Percentiles rank a stretch among this genome's conserved stretches.
Conservation (phyloP, 2,113 vertebrate genomes). For the Nipponia nippon region DNA sequence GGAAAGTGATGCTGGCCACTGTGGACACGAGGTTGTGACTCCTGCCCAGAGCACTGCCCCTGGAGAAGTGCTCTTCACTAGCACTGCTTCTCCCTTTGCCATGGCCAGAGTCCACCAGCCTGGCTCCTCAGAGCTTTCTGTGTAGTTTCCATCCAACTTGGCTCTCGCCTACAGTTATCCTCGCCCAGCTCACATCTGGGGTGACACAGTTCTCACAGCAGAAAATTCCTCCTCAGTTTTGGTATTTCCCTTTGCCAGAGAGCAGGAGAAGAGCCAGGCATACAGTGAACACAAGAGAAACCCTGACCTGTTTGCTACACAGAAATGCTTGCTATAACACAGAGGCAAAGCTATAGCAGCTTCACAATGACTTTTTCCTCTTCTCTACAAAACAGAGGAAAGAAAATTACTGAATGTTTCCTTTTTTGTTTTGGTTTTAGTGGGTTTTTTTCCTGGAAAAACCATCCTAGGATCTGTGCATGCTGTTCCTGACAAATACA, state of each 20-base stretch:
- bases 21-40: background rate
- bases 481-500: background rate
- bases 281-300: background rate
- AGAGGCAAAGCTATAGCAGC: background rate
- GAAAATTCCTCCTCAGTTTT: background rate
- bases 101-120: background rate
- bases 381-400: background rate
- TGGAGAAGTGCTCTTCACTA: background rate
- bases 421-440: background rate
- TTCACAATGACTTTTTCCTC: background rate
- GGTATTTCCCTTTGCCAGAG: background rate
- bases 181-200: background rate
- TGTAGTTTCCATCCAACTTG: background rate
- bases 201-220: background rate
- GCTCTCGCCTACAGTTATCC: fast-evolving
- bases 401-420: background rate
- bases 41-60: background rate
- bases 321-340: background rate
- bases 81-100: background rate
- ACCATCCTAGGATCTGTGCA: background rate
- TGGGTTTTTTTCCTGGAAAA: background rate
- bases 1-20: background rate
- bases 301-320: background rate
- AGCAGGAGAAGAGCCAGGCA: background rate
- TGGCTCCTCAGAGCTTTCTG: background rate